A percentile compares a stretch with the other conserved stretches of the same genome.
These are phyloP conservation scores for Machimus atricapillus DNA, from an alignment of 2,888 invertebrate genomes.

Conservation along the genomic window DNA sequence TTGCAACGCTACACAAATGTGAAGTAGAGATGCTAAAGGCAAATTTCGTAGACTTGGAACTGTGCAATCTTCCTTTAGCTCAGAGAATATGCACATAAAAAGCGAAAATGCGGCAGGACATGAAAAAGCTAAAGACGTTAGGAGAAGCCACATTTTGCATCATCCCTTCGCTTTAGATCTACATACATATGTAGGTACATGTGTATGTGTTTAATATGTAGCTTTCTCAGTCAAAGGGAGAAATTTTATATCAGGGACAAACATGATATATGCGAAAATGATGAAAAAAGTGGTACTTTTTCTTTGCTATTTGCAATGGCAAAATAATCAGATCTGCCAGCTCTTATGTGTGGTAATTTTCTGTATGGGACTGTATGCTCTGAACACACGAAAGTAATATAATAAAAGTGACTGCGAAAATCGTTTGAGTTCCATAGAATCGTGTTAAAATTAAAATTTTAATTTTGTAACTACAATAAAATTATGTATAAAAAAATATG, in stretches of 20 bases:
- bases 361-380: neutral
- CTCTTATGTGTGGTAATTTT: neutral
- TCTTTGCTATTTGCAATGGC: neutral
- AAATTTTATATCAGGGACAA: neutral
- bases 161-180: neutral
- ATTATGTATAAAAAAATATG: too few relatives aligned
- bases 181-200: too few relatives aligned
- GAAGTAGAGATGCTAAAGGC: neutral
- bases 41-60: neutral
- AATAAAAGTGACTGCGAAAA: neutral
- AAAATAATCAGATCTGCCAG: neutral
- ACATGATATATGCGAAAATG: neutral
- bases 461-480: neutral
- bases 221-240: neutral
- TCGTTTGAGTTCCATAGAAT: neutral
- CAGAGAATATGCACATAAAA: neutral
- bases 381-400: neutral
- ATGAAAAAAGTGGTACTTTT: neutral
- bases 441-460: neutral
- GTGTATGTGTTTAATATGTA: neutral
- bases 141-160: neutral
- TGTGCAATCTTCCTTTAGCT: neutral
- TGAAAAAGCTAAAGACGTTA: neutral
- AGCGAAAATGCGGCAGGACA: neutral
- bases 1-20: neutral